Evolutionary conservation across 2,113 vertebrate species (phyloP).

Genomic region (Pteronura brasiliensis): DNA sequence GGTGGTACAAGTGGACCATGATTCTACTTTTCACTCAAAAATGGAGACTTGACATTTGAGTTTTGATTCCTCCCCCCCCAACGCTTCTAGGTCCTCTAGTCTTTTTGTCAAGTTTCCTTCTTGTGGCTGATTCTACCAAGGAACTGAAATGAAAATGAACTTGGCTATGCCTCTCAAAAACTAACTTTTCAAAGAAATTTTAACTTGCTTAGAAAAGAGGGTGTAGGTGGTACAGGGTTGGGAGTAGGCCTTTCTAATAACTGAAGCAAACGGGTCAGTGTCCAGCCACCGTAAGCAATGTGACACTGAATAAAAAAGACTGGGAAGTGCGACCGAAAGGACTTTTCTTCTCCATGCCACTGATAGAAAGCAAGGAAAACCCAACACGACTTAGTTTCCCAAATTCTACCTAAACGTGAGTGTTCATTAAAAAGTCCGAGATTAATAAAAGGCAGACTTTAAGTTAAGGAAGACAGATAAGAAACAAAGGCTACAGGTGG

Average conservation of each 20-base stretch:
- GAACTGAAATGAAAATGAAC: background rate
- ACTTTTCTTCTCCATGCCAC: background rate
- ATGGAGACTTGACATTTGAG: background rate
- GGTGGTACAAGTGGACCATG: background rate
- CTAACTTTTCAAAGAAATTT: background rate
- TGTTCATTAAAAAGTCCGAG: slow-evolving; percentile 46
- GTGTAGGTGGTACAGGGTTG: background rate
- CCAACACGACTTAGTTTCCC: background rate
- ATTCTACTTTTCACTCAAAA: background rate
- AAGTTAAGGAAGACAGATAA: slow-evolving; percentile 11
- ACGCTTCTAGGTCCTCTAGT: background rate
- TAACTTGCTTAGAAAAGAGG: background rate
- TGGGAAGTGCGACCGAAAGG: background rate
- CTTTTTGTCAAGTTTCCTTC: slow-evolving; percentile 18
- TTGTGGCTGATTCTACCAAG: slow-evolving; percentile 20
- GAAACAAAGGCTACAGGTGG: slow-evolving; percentile 64
- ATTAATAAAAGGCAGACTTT: slow-evolving; percentile 45
- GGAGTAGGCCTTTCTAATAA: background rate
- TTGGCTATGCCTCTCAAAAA: background rate
- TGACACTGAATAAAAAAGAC: background rate
- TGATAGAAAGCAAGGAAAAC: slow-evolving; percentile 15
- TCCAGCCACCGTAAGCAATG: background rate
- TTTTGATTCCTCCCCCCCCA: background rate
- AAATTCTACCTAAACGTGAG: background rate
- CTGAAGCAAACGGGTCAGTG: background rate